These are phyloP conservation scores for Dipus sagitta DNA, from an alignment of 2,797 vertebrate genomes.

Conservation along the genomic window DNA sequence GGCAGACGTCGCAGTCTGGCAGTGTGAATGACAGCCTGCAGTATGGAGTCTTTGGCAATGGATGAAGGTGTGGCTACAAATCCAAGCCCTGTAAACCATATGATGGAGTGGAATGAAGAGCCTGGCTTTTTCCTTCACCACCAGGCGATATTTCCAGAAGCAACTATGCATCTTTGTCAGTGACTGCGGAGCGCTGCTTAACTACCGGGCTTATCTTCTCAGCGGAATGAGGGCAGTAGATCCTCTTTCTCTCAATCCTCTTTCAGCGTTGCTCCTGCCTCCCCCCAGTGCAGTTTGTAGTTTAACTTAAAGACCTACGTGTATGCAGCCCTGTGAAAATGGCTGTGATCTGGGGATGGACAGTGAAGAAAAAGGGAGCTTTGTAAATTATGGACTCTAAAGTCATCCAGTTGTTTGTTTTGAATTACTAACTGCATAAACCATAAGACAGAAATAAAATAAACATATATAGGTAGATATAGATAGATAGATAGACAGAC, in stretches of 20 bases:
- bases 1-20: conserved; percentile 86
- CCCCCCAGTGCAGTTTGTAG: not conserved
- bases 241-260: not conserved
- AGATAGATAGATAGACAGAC: no score
- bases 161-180: conserved; percentile 66
- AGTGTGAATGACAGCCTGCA: conserved; percentile 85
- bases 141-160: conserved; percentile 69
- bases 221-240: not conserved
- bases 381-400: not conserved
- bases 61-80: conserved; percentile 84
- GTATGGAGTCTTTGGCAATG: conserved; percentile 87
- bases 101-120: conserved; percentile 64
- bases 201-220: conserved; percentile 19
- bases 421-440: not conserved
- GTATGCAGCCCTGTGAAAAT: not conserved
- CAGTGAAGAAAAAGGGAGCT: not conserved
- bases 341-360: no score
- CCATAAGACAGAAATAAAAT: not conserved
- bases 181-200: not conserved
- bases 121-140: conserved; percentile 62
- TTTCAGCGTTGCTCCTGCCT: not conserved
- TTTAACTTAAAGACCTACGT: conserved; percentile 24
- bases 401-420: conserved; percentile 39
- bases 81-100: conserved; percentile 84
- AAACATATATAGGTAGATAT: no score